Conservation (phyloP, 1,140 invertebrate genomes). For the Nebria ingens region DNA sequence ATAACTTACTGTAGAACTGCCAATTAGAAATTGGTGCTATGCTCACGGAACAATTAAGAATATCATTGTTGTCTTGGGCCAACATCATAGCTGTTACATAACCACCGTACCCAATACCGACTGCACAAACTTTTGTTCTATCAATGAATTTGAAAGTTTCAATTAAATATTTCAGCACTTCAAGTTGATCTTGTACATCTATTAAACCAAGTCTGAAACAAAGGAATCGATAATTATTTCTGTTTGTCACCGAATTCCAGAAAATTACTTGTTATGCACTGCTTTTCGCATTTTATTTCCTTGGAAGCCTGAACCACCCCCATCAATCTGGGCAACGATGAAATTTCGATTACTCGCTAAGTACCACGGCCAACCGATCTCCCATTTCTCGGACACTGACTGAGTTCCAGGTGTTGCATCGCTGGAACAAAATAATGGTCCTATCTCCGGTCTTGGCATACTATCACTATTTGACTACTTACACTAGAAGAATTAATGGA, state of each 20-base stretch:
- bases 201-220: constrained; percentile 39
- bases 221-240: too few relatives aligned
- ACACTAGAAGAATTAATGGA: constrained; percentile 71
- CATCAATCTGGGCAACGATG: constrained; percentile 70
- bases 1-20: constrained; percentile 61
- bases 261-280: constrained; percentile 47
- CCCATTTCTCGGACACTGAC: constrained; percentile 60
- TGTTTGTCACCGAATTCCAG: too few relatives aligned
- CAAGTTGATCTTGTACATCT: constrained; percentile 77
- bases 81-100: constrained; percentile 62
- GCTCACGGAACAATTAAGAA: constrained; percentile 69
- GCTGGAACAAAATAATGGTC: constrained; percentile 31
- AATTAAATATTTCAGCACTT: constrained; percentile 62
- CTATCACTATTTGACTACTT: constrained; percentile 37
- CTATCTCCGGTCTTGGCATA: constrained; percentile 1
- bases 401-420: constrained; percentile 67
- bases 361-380: constrained; percentile 66
- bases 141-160: constrained; percentile 67
- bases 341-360: constrained; percentile 62
- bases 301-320: constrained; percentile 63
- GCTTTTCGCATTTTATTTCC: constrained; percentile 62
- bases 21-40: constrained; percentile 75
- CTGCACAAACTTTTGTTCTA: constrained; percentile 56
- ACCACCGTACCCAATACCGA: constrained; percentile 61
- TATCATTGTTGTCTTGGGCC: constrained; percentile 54